Percentiles rank a stretch among this genome's conserved stretches.
phyloP scores from a whole-genome alignment of 2,797 vertebrate genomes.

The Rhinichthys osculus region DNA sequence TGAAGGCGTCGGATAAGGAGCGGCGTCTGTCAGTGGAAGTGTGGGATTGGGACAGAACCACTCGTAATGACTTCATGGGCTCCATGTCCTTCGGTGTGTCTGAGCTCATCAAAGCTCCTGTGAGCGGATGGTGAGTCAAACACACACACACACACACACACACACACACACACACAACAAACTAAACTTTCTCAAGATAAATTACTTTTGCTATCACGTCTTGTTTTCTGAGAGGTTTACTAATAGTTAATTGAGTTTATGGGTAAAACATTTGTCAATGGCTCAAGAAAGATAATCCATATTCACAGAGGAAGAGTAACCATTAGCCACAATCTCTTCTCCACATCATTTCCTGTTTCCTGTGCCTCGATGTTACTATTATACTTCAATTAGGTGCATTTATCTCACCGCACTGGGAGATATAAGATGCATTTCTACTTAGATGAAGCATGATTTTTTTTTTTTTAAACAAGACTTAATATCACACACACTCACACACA shows the following conservation, averaged over 20 bases:
- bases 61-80: constrained; percentile 98
- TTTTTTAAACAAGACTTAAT: neutral
- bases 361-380: neutral
- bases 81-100: constrained; percentile 98
- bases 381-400: neutral
- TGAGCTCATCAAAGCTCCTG: constrained; percentile 92
- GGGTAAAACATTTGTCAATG: neutral
- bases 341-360: neutral
- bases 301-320: too few relatives aligned
- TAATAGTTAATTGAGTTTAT: neutral
- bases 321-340: neutral
- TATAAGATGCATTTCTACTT: neutral
- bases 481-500: neutral
- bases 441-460: neutral
- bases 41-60: constrained; percentile 98
- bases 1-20: constrained; percentile 93
- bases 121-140: constrained; percentile 88
- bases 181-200: neutral
- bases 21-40: constrained; percentile 94
- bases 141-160: neutral
- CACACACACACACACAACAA: neutral
- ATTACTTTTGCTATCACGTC: neutral
- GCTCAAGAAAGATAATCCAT: neutral
- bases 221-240: neutral
- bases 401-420: neutral